These are phyloP conservation scores for Diphyllodes magnificus DNA, from an alignment of 2,113 vertebrate genomes.

Conservation along the genomic window DNA sequence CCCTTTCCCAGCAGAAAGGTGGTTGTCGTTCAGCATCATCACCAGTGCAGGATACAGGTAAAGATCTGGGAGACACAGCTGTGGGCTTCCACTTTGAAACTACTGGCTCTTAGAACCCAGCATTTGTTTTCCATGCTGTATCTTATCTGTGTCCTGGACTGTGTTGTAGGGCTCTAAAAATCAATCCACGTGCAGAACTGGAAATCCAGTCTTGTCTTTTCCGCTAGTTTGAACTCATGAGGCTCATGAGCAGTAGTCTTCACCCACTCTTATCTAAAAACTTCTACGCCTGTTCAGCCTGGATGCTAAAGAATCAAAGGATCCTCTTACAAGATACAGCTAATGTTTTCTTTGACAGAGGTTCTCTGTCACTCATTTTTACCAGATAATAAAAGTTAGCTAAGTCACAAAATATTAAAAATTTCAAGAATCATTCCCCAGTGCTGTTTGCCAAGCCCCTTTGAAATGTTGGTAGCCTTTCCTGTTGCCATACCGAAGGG, in stretches of 20 bases:
- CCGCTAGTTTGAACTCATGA: background rate
- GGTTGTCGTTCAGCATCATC: background rate
- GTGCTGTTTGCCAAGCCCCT: background rate
- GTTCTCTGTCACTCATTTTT: background rate
- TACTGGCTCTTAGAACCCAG: background rate
- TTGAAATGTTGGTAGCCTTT: background rate
- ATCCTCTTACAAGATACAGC: background rate
- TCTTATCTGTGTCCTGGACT: background rate
- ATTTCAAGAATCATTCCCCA: background rate
- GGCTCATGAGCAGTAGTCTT: background rate
- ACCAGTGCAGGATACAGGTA: background rate
- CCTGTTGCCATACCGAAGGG: background rate
- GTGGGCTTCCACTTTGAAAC: background rate
- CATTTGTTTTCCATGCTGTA: background rate
- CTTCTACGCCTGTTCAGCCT: background rate
- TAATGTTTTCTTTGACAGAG: background rate
- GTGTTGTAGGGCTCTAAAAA: background rate
- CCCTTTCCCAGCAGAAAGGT: background rate
- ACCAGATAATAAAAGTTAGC: background rate
- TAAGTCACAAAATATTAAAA: background rate
- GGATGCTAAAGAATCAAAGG: background rate
- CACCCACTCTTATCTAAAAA: accelerated
- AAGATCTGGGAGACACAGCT: background rate
- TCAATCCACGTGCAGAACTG: background rate
- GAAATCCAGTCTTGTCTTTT: background rate